Conservation (phyloP, 1,140 invertebrate genomes). For the Procambarus clarkii region DNA sequence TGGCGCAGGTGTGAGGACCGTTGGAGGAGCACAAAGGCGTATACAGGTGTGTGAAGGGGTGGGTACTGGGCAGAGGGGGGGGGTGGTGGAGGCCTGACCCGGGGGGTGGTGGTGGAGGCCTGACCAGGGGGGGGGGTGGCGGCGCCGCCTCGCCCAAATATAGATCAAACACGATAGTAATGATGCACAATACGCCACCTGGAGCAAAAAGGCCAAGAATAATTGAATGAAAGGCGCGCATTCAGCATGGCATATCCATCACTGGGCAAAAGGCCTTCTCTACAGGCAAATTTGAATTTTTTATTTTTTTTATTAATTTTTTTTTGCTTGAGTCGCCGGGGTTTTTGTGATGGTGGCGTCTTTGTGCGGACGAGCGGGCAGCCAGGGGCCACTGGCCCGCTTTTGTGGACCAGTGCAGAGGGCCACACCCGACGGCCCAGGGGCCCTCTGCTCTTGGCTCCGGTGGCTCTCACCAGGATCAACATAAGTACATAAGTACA, state of each 20-base stretch:
- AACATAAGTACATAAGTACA: too few relatives aligned
- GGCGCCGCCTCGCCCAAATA: neutral
- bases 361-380: slow-evolving; percentile 34
- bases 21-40: neutral
- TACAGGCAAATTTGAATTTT: slow-evolving; percentile 53
- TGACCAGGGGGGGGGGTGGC: neutral
- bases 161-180: slow-evolving; percentile 32
- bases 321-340: neutral
- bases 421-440: slow-evolving; percentile 50
- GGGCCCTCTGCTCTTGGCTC: neutral
- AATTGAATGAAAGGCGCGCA: slow-evolving; percentile 39
- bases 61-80: too few relatives aligned
- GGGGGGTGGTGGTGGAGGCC: neutral
- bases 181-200: slow-evolving; percentile 31
- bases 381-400: neutral
- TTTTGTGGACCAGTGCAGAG: slow-evolving; percentile 41
- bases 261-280: slow-evolving; percentile 23
- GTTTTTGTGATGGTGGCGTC: slow-evolving; percentile 24
- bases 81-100: neutral
- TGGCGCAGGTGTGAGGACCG: neutral
- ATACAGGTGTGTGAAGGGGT: slow-evolving; percentile 37
- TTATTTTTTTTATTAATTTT: too few relatives aligned
- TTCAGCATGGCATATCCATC: slow-evolving; percentile 44
- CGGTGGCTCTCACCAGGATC: too few relatives aligned
- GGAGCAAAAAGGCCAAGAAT: slow-evolving; percentile 38